Base-by-base conservation (phyloP, 2,113 vertebrate genomes). In the Illadopsis cleaveri region DNA sequence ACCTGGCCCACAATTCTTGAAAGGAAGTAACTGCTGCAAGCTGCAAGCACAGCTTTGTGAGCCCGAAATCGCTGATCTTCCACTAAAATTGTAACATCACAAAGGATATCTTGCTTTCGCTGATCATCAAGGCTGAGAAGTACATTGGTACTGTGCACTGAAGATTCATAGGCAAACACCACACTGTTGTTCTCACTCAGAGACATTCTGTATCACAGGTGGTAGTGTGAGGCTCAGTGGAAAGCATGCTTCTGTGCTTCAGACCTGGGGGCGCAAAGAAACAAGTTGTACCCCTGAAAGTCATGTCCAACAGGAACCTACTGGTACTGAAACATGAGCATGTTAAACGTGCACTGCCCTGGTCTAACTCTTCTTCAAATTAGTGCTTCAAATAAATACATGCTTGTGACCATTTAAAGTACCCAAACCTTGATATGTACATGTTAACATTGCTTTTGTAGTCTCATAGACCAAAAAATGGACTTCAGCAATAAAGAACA, bases 21-120 rank as follows among this genome's bases (percentile, higher is more conserved):
- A 90, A 98, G 98, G 96, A 99, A 99, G 90, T 99, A 99, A 65
- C 98, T 96, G 85, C 99, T 99, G 96, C 99, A 99, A 17, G 99
- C 99, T 4, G 99, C 99, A 95, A 99, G 97, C 89, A 99, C 98
- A 4, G 99, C 98, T 73, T 95, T 98, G 95, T 99, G 99, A 31
- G 99, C 99, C 28, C 98, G 98, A 93, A 99, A 99, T 51, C 97
- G 98, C 86, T 97, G 98, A 94, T 98, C 97, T 92, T 98, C 98
- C 92, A 99, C 99, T 78, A 99, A 89, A 70, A 99, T 91, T 0
- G 99, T 99, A 94, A 99, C 96, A 48, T 98, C 98, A 2, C 98
- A 98, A 27, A 98, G 97, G 94, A 98, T 96, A 25, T 98, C 98
- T 64, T 97, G 97, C 89, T 97, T 97, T 79, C 98, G 95, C 93